Percentiles rank a stretch among this genome's conserved stretches.
Conservation (phyloP, 1,140 invertebrate genomes). For the Ostrea denselamellosa region DNA sequence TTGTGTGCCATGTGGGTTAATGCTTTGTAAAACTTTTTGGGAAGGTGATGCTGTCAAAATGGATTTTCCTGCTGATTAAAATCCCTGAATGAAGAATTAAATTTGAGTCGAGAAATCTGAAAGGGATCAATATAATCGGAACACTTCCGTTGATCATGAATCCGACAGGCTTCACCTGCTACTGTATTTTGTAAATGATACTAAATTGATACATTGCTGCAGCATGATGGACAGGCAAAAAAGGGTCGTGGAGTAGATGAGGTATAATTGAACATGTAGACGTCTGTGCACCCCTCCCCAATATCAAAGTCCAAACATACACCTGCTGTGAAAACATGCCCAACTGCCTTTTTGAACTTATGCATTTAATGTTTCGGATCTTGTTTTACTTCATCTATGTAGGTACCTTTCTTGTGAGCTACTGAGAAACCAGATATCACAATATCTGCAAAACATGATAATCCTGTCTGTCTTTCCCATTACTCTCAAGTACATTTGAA, state of each 20-base stretch:
- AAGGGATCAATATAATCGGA: conserved; percentile 23
- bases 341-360: conserved; percentile 3
- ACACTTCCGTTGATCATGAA: conserved; percentile 5
- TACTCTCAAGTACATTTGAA: conserved; percentile 23
- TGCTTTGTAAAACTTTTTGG: conserved; percentile 27
- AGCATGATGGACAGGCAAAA: conserved; percentile 5
- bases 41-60: conserved; percentile 28
- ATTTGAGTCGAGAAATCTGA: conserved; percentile 12
- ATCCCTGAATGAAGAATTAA: conserved; percentile 11
- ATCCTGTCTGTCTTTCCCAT: conserved; percentile 34
- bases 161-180: conserved; percentile 22
- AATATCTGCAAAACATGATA: conserved; percentile 29
- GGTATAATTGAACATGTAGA: conserved; percentile 37
- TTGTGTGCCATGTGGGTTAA: conserved; percentile 21
- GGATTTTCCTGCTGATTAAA: conserved; percentile 33
- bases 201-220: conserved; percentile 20
- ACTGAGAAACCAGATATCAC: neutral
- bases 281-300: conserved; percentile 26
- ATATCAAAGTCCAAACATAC: conserved; percentile 26
- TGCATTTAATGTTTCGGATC: conserved; percentile 28
- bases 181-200: conserved; percentile 5
- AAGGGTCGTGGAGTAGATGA: conserved; percentile 9
- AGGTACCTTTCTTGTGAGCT: conserved; percentile 15
- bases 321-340: conserved; percentile 31
- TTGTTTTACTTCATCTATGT: neutral